phyloP scores from a whole-genome alignment of 2,888 invertebrate genomes.

The Rambutsinella grinnellia region DNA sequence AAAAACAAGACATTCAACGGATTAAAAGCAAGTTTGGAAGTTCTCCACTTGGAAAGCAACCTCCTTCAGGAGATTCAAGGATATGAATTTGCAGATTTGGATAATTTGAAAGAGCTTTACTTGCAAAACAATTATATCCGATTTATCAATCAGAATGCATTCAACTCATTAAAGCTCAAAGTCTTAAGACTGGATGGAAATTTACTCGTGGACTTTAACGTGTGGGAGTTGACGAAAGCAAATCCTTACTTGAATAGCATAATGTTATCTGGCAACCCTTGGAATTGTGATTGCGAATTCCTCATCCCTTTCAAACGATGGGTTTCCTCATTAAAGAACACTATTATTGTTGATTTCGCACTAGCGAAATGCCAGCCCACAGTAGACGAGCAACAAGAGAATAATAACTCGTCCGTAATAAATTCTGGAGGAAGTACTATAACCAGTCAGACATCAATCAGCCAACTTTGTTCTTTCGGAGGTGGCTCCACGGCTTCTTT shows the following conservation, averaged over 20 bases:
- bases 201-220: constrained; percentile 83
- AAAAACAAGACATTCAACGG: constrained; percentile 94
- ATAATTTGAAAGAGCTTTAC: constrained; percentile 79
- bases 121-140: constrained; percentile 81
- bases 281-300: constrained; percentile 87
- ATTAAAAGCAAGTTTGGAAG: constrained; percentile 80
- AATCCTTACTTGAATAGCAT: constrained; percentile 89
- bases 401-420: constrained; percentile 38
- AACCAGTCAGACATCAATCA: constrained; percentile 27
- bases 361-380: constrained; percentile 54
- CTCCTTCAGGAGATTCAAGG: constrained; percentile 78
- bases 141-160: constrained; percentile 79
- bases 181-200: constrained; percentile 88
- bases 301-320: constrained; percentile 83
- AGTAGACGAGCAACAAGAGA: constrained; percentile 9
- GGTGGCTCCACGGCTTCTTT: constrained; percentile 16
- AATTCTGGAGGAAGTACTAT: constrained; percentile 35
- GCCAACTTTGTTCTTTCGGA: constrained; percentile 48
- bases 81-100: constrained; percentile 84
- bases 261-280: constrained; percentile 77
- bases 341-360: constrained; percentile 79
- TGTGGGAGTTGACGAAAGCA: constrained; percentile 81
- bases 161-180: constrained; percentile 79
- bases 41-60: constrained; percentile 87
- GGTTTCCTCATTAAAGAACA: constrained; percentile 80